Conservation (phyloP, 2,888 invertebrate genomes). For the Drosophila formosana region DNA sequence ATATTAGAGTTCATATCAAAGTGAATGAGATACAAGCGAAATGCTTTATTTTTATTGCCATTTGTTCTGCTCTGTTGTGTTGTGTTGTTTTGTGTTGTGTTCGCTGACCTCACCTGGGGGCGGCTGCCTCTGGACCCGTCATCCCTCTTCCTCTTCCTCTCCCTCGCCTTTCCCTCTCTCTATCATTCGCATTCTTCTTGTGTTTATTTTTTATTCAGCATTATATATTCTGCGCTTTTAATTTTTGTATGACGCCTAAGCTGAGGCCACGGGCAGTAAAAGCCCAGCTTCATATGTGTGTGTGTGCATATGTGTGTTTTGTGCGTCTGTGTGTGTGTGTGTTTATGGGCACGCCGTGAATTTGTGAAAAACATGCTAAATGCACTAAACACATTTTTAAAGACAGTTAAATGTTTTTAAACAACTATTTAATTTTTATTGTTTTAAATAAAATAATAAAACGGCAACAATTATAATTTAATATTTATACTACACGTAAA, state of each 20-base stretch:
- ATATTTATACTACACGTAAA: no score
- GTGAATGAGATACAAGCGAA: slow-evolving; percentile 68
- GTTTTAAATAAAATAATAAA: no score
- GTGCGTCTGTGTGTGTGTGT: slow-evolving; percentile 1
- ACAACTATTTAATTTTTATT: no score
- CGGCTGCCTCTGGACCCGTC: slow-evolving; percentile 5
- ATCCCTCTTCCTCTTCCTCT: not conserved
- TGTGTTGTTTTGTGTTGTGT: slow-evolving; percentile 36
- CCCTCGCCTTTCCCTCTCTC: not conserved
- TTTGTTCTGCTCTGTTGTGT: slow-evolving; percentile 33
- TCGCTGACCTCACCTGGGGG: slow-evolving; percentile 25
- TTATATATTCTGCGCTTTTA: slow-evolving; percentile 57
- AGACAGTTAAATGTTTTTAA: no score
- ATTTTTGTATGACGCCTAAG: slow-evolving; percentile 48
- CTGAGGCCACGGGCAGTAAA: slow-evolving; percentile 22
- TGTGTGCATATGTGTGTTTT: not conserved
- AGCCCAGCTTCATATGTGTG: slow-evolving; percentile 1
- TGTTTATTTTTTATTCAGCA: slow-evolving; percentile 21
- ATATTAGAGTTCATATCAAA: slow-evolving; percentile 76
- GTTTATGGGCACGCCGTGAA: not conserved
- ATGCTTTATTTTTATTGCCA: slow-evolving; percentile 48
- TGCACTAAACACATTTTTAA: no score
- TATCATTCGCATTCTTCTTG: slow-evolving; percentile 3
- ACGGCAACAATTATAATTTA: no score
- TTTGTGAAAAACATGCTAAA: no score